phyloP scores from a whole-genome alignment of 2,113 vertebrate species.

The Galemys pyrenaicus region DNA sequence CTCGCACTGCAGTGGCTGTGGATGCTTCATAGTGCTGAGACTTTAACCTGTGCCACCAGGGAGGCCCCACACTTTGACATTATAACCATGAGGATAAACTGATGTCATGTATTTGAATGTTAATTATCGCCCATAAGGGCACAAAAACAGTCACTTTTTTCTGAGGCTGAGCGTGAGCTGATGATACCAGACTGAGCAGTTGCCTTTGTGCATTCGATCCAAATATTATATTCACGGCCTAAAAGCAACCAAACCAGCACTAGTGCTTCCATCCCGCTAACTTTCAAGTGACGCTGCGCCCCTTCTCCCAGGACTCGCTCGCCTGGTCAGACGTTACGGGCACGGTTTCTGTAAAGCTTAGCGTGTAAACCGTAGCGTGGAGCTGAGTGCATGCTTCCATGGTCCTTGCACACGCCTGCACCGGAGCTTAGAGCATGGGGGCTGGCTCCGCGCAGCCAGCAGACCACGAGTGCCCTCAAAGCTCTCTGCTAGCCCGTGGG shows the following conservation, averaged over 20 bases:
- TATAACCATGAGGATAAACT: not conserved
- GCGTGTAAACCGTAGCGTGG: too few species aligned
- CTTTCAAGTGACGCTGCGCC: not conserved
- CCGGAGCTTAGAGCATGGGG: not conserved
- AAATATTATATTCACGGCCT: not conserved
- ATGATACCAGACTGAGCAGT: not conserved
- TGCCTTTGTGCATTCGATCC: not conserved
- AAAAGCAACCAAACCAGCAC: not conserved
- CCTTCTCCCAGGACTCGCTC: too few species aligned
- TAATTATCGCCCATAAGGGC: not conserved
- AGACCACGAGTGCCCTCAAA: not conserved
- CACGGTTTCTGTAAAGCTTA: not conserved
- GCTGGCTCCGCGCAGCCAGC: rapidly evolving
- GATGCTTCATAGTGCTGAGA: too few species aligned
- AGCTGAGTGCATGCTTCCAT: not conserved
- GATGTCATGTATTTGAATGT: not conserved
- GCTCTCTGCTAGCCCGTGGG: not conserved
- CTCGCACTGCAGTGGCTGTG: too few species aligned
- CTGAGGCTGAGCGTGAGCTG: not conserved
- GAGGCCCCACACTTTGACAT: not conserved
- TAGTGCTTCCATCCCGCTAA: not conserved
- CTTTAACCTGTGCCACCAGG: too few species aligned
- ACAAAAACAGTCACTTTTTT: not conserved
- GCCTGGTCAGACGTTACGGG: too few species aligned
- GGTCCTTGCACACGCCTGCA: not conserved